phyloP scores from a whole-genome alignment of 1,140 invertebrate species.

The Tetraneura akinire region DNA sequence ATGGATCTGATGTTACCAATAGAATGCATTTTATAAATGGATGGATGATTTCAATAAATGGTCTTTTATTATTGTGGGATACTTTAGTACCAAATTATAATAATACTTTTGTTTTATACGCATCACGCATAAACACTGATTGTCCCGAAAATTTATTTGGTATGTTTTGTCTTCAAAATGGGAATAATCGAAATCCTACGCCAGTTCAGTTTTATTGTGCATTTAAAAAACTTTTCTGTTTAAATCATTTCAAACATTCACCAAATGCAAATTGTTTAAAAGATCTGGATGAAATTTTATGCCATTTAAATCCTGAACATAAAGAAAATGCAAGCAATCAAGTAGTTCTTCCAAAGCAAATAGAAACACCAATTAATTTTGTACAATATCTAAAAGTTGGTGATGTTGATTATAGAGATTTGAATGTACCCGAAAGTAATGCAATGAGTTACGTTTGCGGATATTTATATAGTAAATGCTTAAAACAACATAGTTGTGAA shows the following conservation, averaged over 20 bases:
- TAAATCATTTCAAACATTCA: neutral
- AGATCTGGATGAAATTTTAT: neutral
- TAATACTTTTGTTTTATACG: neutral
- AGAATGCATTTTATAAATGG: neutral
- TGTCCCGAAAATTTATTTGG: neutral
- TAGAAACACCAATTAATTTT: neutral
- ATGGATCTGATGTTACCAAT: neutral
- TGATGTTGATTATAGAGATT: neutral
- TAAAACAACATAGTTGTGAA: too few species aligned
- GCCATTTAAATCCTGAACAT: neutral
- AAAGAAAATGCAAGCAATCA: neutral
- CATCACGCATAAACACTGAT: neutral
- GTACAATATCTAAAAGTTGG: neutral
- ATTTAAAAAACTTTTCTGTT: neutral
- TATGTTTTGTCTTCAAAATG: neutral
- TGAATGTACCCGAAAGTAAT: constrained; percentile 1
- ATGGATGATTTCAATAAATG: neutral
- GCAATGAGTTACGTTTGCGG: neutral
- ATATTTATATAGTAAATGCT: too few species aligned
- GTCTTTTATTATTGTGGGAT: neutral
- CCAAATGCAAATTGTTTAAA: neutral
- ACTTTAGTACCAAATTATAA: neutral
- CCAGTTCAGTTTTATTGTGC: neutral
- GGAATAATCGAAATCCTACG: neutral
- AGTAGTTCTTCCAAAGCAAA: neutral